Base-by-base conservation (phyloP, 2,113 vertebrate genomes). In the Myocastor coypus region DNA sequence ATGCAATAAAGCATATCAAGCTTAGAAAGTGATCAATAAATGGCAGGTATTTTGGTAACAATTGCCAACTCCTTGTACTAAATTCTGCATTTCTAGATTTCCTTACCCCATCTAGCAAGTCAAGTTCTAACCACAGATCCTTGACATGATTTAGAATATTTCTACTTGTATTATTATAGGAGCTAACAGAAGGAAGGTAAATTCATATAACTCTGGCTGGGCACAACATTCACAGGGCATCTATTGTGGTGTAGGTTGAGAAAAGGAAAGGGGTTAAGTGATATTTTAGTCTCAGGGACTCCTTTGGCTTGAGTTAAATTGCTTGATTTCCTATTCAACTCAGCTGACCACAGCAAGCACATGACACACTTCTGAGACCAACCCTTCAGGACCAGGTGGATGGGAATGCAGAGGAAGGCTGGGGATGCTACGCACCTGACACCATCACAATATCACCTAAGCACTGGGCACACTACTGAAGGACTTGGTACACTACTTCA, bases 261-360 rank as follows among this genome's bases (percentile, higher is more conserved):
- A 73, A 75, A 78, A 89, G 40, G 66, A 69, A 37, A 20, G 87
- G 32, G 75, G 28, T 37, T 34, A 84, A 40, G 42, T n/a, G 14
- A 63, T 37, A 63, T 78, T 92, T 86, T 57, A 63, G 59, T 40
- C 83, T 91, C 75, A 89, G 55, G 50, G 40, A 50, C 19, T 64
- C 77, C 64, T 83, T 69, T 2, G 20, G 77, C 32, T 80, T 75
- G 42, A 14, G 55, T 81, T 87, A 12, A 63, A 89, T 42, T 59
- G 87, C 89, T 89, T 92, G 87, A 86, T 93, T 89, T 89, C 84
- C 66, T 52, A 46, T 77, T 83, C 3, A 10, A 9, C 73, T 77
- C 61, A 63, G 69, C 66, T 90, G 84, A 84, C 77, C 91, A 83
- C 78, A 87, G 86, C 73, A 90, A 77, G 82, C 73, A 61, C 64